Evolutionary conservation across 2,888 invertebrate genomes (phyloP), one percentile per base, ranked within the genome.

Genomic region (Plemyria rubiginata): DNA sequence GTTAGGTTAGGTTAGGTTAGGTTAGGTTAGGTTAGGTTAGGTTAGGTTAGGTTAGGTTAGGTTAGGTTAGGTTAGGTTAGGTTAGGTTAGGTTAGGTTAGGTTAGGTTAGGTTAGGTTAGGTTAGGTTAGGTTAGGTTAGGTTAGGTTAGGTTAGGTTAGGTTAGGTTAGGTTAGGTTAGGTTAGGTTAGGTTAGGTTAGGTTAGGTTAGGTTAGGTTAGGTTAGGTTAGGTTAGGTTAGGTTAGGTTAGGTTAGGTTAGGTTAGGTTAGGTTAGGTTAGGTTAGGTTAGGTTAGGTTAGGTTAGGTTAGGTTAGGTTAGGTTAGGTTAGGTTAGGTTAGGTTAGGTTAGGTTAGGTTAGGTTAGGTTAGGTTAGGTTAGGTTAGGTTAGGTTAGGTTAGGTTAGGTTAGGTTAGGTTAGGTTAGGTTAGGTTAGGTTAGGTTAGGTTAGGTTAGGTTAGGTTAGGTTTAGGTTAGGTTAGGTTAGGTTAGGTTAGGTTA

Each of bases 21-120:
- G 45, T 45, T 41, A 41, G 45, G 45, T 45, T 45, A 45, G 45
- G 45, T 45, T 45, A 45, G 45, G 45, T 45, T 45, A 45, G 45
- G 45, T 45, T 45, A 45, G 45, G 45, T 45, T 45, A 45, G 45
- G 45, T 45, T 45, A 48, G 48, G 48, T 48, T 48, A 48, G 48
- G 61, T 55, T 58, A 57, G 54, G 45, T 45, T 45, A 45, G 45
- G 45, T 45, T 45, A 45, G 45, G 45, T 45, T 45, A 45, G 45
- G 45, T 45, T 45, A 16, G 16, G 45, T 45, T 45, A 45, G 45
- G 45, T 45, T 45, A 16, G 45, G 45, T 45, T 45, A 45, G 45
- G 45, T 45, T 45, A 45, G 45, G 45, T 45, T 45, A 45, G 45
- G 43, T 43, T 43, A 43, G 43, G 43, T 43, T 43, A 43, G 45